Base-by-base conservation (phyloP, 2,113 vertebrate species). In the Cavia porcellus region DNA sequence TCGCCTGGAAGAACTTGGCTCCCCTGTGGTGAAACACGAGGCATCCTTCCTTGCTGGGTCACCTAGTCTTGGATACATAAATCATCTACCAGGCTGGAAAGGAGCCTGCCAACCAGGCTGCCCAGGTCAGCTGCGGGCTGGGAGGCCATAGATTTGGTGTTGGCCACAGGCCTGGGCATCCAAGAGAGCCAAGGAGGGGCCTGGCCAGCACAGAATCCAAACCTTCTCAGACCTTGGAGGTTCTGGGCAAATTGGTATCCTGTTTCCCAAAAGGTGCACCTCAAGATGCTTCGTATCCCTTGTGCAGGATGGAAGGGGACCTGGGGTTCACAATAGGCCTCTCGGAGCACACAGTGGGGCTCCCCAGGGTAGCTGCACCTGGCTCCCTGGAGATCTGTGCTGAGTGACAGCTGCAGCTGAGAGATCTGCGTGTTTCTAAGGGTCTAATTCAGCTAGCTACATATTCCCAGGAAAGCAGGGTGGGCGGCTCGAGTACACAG, bases 401-500 rank as follows among this genome's bases (percentile, higher is more conserved):
- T 94, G 92, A 94, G 38, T 82, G 59, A 59, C 64, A 50, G 42
- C 80, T 86, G 80, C 72, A 66, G 61, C 92, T 90, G 90, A 87
- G 13, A 12, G 74, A 61, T 62, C 80, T 4, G 22, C 50, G 13
- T 85, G 70, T 32, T 83, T 52, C 30, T 8, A 30, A 59, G 91
- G 45, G 45, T 57, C 35, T 87, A n/a, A 87, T 45, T 17, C 42
- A 11, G 22, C 70, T 1, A 3, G 83, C 64, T 47, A 6, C 66
- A 72, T 24, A 45, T 28, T 77, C 79, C 66, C n/a, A 30, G 74
- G 64, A 62, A 86, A 86, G 45, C 50, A 86, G 25, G 70, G 45
- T 15, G 7, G 45, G 42, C 22, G 2, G 52, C 52, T 86, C 2
- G 62, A 45, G 74, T 13, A 10, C 9, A 1, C 80, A 89, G 90